Base-by-base conservation (phyloP, 2,113 vertebrate genomes). In the Xenus cinereus region DNA sequence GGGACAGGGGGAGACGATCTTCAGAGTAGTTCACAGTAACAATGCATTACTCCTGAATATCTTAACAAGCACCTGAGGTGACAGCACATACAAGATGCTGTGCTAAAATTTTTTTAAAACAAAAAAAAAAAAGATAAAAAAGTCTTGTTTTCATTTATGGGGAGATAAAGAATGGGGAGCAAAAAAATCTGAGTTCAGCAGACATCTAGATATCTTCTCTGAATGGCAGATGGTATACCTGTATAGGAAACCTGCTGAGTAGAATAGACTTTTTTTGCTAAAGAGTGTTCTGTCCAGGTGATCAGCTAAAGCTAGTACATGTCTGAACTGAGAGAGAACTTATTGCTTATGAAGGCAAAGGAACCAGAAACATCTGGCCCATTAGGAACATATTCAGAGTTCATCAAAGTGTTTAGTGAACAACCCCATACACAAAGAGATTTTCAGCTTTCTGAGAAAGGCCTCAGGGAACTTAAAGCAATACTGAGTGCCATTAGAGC, bases 281-380 rank as follows among this genome's bases (percentile, higher is more conserved):
- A 64, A 83, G 37, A 13, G 12, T 39, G 13, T 68, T 93, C 60
- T 86, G 33, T 83, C 66, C 57, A 60, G 48, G 48, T 92, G 57
- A 93, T 64, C 57, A 69, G 6, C 23, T 76, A 92, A 84, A 82
- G 69, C 16, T 43, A n/a, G 35, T 12, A 56, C 75, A 56, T 18
- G 32, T 24, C 91, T 88, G 63, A 88, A 71, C 18, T 2, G 6
- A 72, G 35, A 64, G 3, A 77, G 13, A 78, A 84, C 33, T 71
- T 80, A 46, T 83, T 69, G 33, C 21, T 84, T 75, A 71, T 24
- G 41, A 75, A 92, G 88, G 88, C 53, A 85, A 93, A 90, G 9
- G 32, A 85, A n/a, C 2, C 62, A 95, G 78, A 95, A 85, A 92
- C 4, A 1, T 46, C 74, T 75, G 15, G 17, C 35, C 30, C 26